Base-by-base conservation (phyloP, 2,797 vertebrate genomes). In the Mormyrus hasselquistii region DNA sequence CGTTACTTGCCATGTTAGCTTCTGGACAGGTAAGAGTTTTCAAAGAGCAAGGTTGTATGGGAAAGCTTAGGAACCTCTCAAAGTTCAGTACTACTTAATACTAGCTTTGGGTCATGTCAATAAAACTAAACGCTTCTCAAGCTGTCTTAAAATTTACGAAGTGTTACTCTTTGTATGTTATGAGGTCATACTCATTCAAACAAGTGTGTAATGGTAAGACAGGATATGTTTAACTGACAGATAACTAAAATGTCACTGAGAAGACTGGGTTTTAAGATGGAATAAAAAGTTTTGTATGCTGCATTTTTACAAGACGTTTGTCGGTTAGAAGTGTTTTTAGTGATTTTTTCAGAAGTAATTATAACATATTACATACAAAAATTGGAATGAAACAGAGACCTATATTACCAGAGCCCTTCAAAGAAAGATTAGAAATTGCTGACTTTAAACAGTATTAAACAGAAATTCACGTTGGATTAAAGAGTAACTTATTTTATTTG, bases 1-100 rank as follows among this genome's bases (percentile, higher is more conserved):
- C 95, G 96, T 95, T 84, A 92, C 90, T 91, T 91, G 94, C 94
- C 93, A 92, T 93, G 90, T 89, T 93, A 93, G 91, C 92, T 2
- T 5, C n/a, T 47, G 57, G 22, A 22, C 44, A 87, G 38, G 19
- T 57, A 49, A 69, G 19, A 82, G 41, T 82, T 82, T 47, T 19
- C 76, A 44, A n/a, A 47, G 76, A 82, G 76, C 76, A n/a, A 34
- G 19, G 41, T 82, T 82, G 76, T n/a, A 82, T 12, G 1, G 59
- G n/a, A 69, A 19, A 19, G 25, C 19, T 10, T 19, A 10, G 14
- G 25, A 29, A 22, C n/a, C 85, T 57, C 52, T 38, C 52, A 57
- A 57, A 59, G 25, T 59, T 29, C 50, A 86, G 12, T 52, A 29
- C 25, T 52, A 52, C 29, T 86, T 19, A 9, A 49, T 3, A 82